Evolutionary conservation across 2,888 invertebrate genomes (phyloP), one percentile per base, ranked within the genome.

Genomic region (Acanthococcus lagerstroemiae): DNA sequence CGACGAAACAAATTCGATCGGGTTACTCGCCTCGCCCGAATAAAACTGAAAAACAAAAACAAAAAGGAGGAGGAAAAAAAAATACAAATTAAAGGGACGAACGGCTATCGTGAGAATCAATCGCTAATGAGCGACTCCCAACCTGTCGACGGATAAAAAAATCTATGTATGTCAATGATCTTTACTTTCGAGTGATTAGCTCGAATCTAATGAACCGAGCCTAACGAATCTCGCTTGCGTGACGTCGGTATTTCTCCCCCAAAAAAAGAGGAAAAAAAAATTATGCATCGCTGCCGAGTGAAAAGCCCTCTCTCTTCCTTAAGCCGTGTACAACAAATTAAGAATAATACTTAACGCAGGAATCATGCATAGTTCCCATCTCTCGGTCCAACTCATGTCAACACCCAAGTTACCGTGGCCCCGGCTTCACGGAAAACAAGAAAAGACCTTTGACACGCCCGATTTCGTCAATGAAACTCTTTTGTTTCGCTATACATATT

Each of bases 371-470:
- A 63, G 63, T 63, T 63, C 63, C 63, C 63, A 63, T 63, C 63
- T 63, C 54, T 50, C 22, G 27, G 52, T 52, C 19, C 30, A 22
- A 52, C 63, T 50, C 63, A 52, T 63, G 63, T 63, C 63, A 54
- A 63, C 63, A 63, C 63, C 63, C 63, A 63, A 50, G 24, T 50
- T 45, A 30, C 37, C 54, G 30, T 30, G 54, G 22, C 50, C 27
- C 27, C n/a, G 24, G 26, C 37, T 19, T 17, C 7, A 27, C 21
- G 52, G 17, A 27, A 46, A 50, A n/a, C 19, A 37, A 44, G 44
- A 63, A 61, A 66, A 46, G 66, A 66, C 66, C 66, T 66, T 66
- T 66, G 66, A 66, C 66, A 66, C 66, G 66, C 66, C 66, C 57
- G 66, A 66, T 66, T 66, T 66, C 63, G 54, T 63, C 63, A 63